Percentiles rank a stretch among this genome's conserved stretches.
Evolutionary conservation across 2,113 vertebrate species (phyloP).

Genomic region (Crotalus tigris): DNA sequence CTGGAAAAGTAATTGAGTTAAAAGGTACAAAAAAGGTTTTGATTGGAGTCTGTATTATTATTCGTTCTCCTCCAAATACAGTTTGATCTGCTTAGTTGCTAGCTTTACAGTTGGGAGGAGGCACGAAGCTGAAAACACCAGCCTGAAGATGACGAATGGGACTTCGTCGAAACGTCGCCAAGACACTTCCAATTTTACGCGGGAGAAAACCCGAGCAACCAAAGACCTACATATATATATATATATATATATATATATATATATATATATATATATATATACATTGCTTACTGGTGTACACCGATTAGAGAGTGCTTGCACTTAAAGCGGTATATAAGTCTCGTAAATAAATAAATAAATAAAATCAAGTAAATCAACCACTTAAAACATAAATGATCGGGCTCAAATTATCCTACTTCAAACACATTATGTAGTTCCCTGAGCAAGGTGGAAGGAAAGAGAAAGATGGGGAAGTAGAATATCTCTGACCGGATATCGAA

Average conservation of each 20-base stretch:
- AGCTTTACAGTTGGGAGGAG: background rate
- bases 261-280: no score
- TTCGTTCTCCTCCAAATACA: background rate
- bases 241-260: no score
- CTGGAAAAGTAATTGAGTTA: background rate
- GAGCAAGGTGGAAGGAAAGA: background rate
- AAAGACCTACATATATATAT: no score
- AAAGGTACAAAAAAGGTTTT: background rate
- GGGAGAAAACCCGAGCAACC: no score
- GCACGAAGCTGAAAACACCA: no score
- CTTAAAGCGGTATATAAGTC: no score
- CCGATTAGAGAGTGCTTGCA: no score
- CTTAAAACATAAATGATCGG: background rate
- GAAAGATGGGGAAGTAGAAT: background rate
- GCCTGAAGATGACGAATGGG: no score
- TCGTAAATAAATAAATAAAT: no score
- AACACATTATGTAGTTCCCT: background rate
- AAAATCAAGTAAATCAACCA: background rate
- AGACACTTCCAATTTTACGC: no score
- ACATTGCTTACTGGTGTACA: no score
- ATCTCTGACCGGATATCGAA: background rate
- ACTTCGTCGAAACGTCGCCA: no score
- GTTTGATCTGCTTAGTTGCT: background rate
- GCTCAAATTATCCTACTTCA: background rate
- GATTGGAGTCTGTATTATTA: background rate